Conservation (phyloP, 2,888 invertebrate genomes). For the Plebejus argus region DNA sequence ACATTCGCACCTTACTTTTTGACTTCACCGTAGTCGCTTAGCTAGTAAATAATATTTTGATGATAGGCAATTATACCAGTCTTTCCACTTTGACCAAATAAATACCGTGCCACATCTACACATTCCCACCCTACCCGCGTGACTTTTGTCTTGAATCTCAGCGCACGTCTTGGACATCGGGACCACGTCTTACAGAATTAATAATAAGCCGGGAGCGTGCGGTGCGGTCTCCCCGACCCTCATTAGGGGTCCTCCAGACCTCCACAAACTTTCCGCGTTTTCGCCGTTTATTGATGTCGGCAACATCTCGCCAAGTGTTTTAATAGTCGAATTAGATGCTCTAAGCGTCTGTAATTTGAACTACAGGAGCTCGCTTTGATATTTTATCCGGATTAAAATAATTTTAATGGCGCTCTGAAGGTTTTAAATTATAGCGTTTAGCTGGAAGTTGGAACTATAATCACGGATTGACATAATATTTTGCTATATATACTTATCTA, state of each 20-base stretch:
- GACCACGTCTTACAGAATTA: constrained; percentile 82
- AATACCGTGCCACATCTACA: background rate
- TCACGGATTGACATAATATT: background rate
- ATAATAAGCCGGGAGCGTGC: constrained; percentile 80
- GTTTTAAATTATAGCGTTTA: background rate
- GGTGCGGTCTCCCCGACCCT: constrained; percentile 80
- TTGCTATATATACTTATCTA: background rate
- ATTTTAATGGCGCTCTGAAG: constrained; percentile 2
- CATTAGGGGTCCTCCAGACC: constrained; percentile 76
- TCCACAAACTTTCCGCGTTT: constrained; percentile 71
- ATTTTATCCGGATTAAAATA: constrained; percentile 26
- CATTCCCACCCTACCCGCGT: constrained; percentile 36
- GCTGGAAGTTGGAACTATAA: background rate
- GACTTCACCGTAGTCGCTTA: no score
- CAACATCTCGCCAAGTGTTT: constrained; percentile 71
- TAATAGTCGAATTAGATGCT: constrained; percentile 75
- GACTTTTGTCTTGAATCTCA: constrained; percentile 81
- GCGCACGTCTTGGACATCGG: constrained; percentile 82
- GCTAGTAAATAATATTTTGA: no score
- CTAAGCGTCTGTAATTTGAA: constrained; percentile 55
- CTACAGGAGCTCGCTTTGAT: constrained; percentile 33
- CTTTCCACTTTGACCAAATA: no score
- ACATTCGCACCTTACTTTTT: no score
- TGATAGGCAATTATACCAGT: no score
- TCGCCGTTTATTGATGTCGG: constrained; percentile 77